Base-by-base conservation (phyloP, 2,888 invertebrate species). In the Rotaria socialis region DNA sequence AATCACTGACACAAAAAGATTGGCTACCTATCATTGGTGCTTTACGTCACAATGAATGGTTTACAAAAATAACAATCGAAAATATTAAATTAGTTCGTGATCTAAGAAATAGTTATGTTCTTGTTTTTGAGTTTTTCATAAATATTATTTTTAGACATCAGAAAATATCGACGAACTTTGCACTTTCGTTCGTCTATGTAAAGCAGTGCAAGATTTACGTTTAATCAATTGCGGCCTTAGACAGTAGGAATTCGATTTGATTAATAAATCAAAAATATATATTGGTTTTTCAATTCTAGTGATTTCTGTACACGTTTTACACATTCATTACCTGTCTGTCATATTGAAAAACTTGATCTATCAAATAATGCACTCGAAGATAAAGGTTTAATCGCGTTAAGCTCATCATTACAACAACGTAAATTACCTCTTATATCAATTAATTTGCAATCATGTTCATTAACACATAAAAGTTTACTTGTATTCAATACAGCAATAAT, bases 41-140 rank as follows among this genome's bases (percentile, higher is more conserved):
- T 86, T 92, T 97, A 89, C 96, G 96, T 92, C 96, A 96, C 92
- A 97, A 97, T 92, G 95, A 95, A 84, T 98, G 97, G 95, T 98
- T 98, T 92, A 94, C 94, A 86, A 95, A 95, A 89, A 93, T 98
- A 88, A 94, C 95, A 90, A 95, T 95, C 89, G 92, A 94, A 91
- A 93, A 94, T 90, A 93, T 94, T 87, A 94, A 94, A 91, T 91
- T 96, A 89, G 91, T 92, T 88, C 89, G 90, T 89, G 35, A 35
- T 35, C 35, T 2, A 35, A 35, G 35, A 35, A 35, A 35, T 2
- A 35, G 2, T 35, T 1, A 35, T 35, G 35, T 35, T 35, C 35
- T 35, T 35, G 35, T 35, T 35, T 35, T 35, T 35, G 2, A 35
- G 1, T 35, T 35, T 35, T 1, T 35, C 2, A 2, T 35, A 35